Conservation (phyloP, 1,140 invertebrate species). For the Bombus affinis region DNA sequence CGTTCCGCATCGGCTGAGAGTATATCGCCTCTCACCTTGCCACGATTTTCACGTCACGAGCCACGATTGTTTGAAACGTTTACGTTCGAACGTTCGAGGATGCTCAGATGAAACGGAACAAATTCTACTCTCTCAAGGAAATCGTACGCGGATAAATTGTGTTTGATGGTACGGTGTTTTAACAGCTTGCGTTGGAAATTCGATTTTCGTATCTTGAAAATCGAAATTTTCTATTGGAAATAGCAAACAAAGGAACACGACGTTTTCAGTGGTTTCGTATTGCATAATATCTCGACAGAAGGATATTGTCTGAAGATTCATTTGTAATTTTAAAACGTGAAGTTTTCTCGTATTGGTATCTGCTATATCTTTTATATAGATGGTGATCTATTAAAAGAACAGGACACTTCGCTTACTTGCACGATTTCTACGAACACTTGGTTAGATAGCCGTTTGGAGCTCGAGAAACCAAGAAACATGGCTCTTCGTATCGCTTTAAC, state of each 20-base stretch:
- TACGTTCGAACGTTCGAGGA: not conserved
- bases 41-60: not conserved
- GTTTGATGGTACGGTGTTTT: not conserved
- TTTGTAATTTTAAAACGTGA: too few relatives aligned
- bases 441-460: too few relatives aligned
- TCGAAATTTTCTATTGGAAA: not conserved
- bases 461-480: not conserved
- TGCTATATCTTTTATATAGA: too few relatives aligned
- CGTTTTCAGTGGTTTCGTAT: too few relatives aligned
- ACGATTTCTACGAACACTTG: too few relatives aligned
- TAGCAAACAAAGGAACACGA: not conserved
- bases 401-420: too few relatives aligned
- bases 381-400: too few relatives aligned
- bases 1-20: too few relatives aligned
- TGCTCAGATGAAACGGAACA: not conserved
- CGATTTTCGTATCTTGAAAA: not conserved
- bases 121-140: not conserved
- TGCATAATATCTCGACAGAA: too few relatives aligned
- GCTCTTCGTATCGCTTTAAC: not conserved
- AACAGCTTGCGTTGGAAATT: not conserved
- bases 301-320: too few relatives aligned
- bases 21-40: constrained; percentile 20
- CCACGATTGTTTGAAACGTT: not conserved
- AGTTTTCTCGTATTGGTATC: too few relatives aligned
- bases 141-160: not conserved